Conservation (phyloP, 2,888 invertebrate genomes). For the Cinara cedri region DNA sequence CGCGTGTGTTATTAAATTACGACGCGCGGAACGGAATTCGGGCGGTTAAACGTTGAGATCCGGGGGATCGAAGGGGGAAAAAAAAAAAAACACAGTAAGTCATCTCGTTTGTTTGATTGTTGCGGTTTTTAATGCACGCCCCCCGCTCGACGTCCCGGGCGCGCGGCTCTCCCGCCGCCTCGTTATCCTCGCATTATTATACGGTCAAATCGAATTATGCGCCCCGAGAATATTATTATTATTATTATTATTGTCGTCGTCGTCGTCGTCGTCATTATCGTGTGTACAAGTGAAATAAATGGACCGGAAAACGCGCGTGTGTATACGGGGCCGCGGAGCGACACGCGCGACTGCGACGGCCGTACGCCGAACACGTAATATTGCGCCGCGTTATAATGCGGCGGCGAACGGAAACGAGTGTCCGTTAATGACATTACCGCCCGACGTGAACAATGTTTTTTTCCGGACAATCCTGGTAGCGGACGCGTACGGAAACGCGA, state of each 20-base stretch:
- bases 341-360: not conserved
- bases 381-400: not conserved
- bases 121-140: conserved; percentile 35
- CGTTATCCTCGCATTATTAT: conserved; percentile 55
- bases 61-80: not conserved
- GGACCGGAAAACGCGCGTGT: conserved; percentile 39
- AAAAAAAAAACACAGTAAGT: conserved; percentile 35
- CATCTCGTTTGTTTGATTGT: conserved; percentile 47
- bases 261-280: no score
- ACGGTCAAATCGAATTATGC: conserved; percentile 52
- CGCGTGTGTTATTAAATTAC: no score
- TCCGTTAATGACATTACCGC: no score
- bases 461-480: no score
- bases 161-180: conserved; percentile 8
- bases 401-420: no score
- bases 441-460: no score
- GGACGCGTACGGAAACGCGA: no score
- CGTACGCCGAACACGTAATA: not conserved
- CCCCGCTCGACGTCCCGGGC: not conserved
- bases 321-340: not conserved
- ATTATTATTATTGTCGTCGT: no score
- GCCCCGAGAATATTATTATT: not conserved
- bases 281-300: conserved; percentile 52
- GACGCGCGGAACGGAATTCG: no score
- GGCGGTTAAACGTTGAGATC: not conserved